These are phyloP conservation scores for Phrynocephalus forsythii DNA, from an alignment of 2,797 vertebrate species.

Conservation along the genomic window DNA sequence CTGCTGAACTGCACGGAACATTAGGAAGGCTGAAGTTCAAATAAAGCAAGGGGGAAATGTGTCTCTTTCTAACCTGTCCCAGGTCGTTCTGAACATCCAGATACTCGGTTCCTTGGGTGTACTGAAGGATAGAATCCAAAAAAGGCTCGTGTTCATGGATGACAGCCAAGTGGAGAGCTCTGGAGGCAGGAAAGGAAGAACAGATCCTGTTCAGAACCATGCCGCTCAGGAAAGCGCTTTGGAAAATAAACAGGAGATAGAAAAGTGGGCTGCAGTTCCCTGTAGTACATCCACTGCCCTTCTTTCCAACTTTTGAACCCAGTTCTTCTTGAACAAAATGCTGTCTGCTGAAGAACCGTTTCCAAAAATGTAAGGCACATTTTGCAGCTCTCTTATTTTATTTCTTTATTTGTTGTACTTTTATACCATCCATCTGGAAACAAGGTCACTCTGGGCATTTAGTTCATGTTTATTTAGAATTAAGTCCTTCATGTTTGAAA, in stretches of 20 bases:
- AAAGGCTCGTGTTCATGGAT: constrained; percentile 82
- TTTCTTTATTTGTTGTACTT: too few species aligned
- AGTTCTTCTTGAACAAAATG: not conserved
- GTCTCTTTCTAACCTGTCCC: constrained; percentile 78
- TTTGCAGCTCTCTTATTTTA: not conserved
- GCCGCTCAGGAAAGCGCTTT: not conserved
- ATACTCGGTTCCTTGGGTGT: constrained; percentile 73
- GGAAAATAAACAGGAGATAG: not conserved
- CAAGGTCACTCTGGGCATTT: too few species aligned
- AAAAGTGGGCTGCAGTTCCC: not conserved
- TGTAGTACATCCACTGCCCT: not conserved
- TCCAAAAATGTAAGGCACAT: not conserved
- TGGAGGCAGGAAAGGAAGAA: constrained; percentile 43
- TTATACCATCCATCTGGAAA: too few species aligned
- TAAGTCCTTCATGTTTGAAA: not conserved
- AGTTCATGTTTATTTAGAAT: not conserved
- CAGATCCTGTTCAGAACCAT: not conserved
- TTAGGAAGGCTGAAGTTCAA: not conserved
- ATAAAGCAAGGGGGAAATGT: constrained; percentile 38
- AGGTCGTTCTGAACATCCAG: constrained; percentile 83
- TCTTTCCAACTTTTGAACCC: not conserved
- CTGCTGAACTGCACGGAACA: rapidly evolving
- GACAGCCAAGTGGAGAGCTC: constrained; percentile 80
- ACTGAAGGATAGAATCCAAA: constrained; percentile 77
- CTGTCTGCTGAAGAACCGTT: too few species aligned